Evolutionary conservation across 2,888 invertebrate species (phyloP), one percentile per base, ranked within the genome.

Genomic region (Synanthedon tipuliformis): DNA sequence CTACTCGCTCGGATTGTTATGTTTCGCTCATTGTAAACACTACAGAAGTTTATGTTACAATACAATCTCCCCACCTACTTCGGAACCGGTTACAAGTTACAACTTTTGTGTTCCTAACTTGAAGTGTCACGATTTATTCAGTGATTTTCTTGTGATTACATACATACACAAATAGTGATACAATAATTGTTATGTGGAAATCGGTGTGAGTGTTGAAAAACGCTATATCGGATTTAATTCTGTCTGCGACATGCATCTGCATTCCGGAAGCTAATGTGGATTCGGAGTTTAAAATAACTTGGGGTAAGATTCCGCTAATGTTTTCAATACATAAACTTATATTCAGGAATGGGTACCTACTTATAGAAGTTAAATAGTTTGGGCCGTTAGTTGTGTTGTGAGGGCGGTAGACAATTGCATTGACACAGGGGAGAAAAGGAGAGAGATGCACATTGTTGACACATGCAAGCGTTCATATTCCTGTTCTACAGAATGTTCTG

Each of bases 51-150:
- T 45, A 45, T 70, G 69, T 73, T 71, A 76, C 73, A 78, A 74
- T 71, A 76, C 73, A 78, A 74, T 75, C 75, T 57, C 57, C 18
- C 34, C 34, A 34, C 34, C 74, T 69, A 75, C 69, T 71, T 68
- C 63, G 60, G 63, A 82, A 86, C 85, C 84, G 85, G 85, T 86
- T 80, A 62, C 71, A 63, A 70, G 85, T 86, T 80, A 62, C 71
- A 63, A 70, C 69, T 70, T 68, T 70, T 70, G 74, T 77, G 77
- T 69, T 71, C 64, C 67, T 10, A 10, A 34, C 57, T 59, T 23
- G 59, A 12, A 66, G 69, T 68, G 66, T 65, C 68, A 69, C 65
- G 61, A 69, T 73, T 55, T 59, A 16, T 50, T 15, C 18, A 71
- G 78, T 75, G 74, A 69, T 75, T 72, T 65, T 63, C 69, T 73